These are phyloP conservation scores for Hyla sarda DNA, from an alignment of 2,113 vertebrate genomes.

Conservation along the genomic window DNA sequence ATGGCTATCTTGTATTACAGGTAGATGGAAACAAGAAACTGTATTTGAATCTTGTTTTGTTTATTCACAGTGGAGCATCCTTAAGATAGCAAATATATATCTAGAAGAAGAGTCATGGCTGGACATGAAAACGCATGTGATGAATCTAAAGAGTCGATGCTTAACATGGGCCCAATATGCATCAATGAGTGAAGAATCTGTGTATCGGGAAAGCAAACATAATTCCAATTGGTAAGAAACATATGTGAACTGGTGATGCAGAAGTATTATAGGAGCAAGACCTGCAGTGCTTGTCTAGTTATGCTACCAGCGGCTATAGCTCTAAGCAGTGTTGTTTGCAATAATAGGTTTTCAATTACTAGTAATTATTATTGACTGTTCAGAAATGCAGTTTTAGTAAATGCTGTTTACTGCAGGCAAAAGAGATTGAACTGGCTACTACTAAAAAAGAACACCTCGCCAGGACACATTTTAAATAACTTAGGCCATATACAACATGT, in stretches of 20 bases:
- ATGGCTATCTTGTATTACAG: background rate
- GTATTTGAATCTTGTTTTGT: background rate
- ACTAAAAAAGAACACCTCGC: no score
- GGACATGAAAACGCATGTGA: constrained; percentile 65
- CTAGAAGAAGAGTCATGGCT: constrained; percentile 75
- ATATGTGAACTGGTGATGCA: background rate
- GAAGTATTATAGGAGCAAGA: background rate
- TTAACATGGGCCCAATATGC: constrained; percentile 65
- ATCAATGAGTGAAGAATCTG: constrained; percentile 69
- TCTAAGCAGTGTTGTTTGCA: no score
- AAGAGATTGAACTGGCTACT: no score
- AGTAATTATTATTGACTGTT: no score
- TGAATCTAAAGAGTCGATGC: constrained; percentile 66
- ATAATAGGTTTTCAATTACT: no score
- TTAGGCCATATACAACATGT: no score
- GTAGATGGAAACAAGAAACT: background rate
- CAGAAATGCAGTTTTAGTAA: no score
- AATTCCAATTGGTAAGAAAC: constrained; percentile 70
- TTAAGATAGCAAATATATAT: constrained; percentile 67
- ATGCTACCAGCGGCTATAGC: no score
- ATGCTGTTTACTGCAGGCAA: no score
- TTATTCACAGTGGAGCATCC: constrained; percentile 67
- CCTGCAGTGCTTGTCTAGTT: background rate
- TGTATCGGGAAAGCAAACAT: constrained; percentile 70
- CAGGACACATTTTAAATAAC: no score